Percentiles rank a stretch among this genome's conserved stretches.
phyloP scores from a whole-genome alignment of 2,113 vertebrate genomes.

The Apaloderma vittatum region DNA sequence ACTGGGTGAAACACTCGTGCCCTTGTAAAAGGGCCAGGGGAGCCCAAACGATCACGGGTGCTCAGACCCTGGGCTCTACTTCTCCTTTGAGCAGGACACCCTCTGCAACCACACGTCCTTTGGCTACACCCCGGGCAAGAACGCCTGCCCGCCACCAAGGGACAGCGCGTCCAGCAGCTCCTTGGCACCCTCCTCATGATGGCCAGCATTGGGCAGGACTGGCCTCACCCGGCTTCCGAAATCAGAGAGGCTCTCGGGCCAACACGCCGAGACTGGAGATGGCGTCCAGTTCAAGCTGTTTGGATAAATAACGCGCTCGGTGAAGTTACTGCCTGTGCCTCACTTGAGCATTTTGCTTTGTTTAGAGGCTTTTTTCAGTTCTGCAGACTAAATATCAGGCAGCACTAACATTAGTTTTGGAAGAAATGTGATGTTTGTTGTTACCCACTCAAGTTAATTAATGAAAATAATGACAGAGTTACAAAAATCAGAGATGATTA shows the following conservation, averaged over 20 bases:
- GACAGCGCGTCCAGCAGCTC: not conserved
- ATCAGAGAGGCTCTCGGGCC: not conserved
- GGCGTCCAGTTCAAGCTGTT: not conserved
- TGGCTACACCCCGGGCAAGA: not conserved
- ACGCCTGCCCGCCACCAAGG: not conserved
- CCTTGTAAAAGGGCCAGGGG: not conserved
- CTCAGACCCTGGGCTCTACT: rapidly evolving
- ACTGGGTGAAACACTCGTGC: not conserved
- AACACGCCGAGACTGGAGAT: not conserved
- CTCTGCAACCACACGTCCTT: not conserved
- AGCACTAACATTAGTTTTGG: slow-evolving; percentile 19
- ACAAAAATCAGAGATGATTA: slow-evolving; percentile 40
- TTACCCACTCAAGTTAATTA: slow-evolving; percentile 45
- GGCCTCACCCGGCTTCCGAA: not conserved
- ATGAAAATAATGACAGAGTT: slow-evolving; percentile 36
- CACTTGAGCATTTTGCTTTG: not conserved
- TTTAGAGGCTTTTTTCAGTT: not conserved
- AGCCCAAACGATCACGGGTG: not conserved
- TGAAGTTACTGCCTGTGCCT: not conserved
- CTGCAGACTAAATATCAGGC: slow-evolving; percentile 49
- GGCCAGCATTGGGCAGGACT: not conserved
- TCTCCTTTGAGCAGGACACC: not conserved
- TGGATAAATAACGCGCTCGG: not conserved
- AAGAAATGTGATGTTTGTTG: slow-evolving; percentile 32
- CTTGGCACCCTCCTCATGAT: not conserved